These are phyloP conservation scores for human DNA, from an alignment of 2,113 vertebrate species.

Conservation along the genomic window GRCh38 chr11:82593501-82594000, in stretches of 20 bases:
- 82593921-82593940: not conserved
- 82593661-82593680: not conserved
- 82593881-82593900: not conserved
- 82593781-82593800: not conserved
- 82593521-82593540: not conserved
- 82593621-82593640: not conserved
- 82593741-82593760: not conserved
- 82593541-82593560: not conserved
- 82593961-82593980: not conserved
- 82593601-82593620: not conserved
- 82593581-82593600: not conserved
- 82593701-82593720: not conserved
- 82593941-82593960: not conserved
- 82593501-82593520: not conserved
- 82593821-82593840: not conserved
- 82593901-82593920: not conserved
- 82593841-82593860: not conserved
- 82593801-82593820: not conserved
- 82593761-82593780: not conserved
- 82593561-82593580: not conserved
- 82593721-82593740: not conserved
- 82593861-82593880: not conserved
- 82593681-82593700: not conserved
- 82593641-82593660: not conserved
- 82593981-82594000: not conserved